Evolutionary conservation across 2,888 invertebrate species (phyloP), one percentile per base, ranked within the genome.

Genomic region (Lepidocyrtinus sp.): DNA sequence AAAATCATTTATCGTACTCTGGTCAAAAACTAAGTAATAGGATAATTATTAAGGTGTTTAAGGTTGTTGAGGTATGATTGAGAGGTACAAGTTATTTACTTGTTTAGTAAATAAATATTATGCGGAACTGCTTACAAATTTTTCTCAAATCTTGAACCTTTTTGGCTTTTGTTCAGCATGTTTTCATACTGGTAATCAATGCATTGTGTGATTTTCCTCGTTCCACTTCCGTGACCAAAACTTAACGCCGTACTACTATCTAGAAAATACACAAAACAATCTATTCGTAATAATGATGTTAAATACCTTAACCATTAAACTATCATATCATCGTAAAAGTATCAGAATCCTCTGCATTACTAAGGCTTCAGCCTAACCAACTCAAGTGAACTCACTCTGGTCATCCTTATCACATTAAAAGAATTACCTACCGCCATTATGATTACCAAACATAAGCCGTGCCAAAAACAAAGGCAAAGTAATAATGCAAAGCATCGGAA

Each of bases 191-290:
- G n/a, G n/a, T n/a, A n/a, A 50, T 50, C 50, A 50, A 50, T n/a
- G n/a, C 50, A 59, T 36, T 25, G 61, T 74, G 74, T 65, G 71
- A 76, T 76, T 76, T 71, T 76, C 76, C 76, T 76, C 76, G 76
- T 76, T 65, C 76, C 76, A 76, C 70, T 76, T 76, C 76, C 76
- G 64, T 65, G 22, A 71, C 75, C 27, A 22, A 22, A 68, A n/a
- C 46, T 45, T 15, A 17, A 68, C 25, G 50, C 50, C 50, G 17
- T 7, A 50, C 50, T 50, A 12, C 50, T 36, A 12, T n/a, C 50
- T 50, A 50, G 5, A n/a, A n/a, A n/a, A n/a, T n/a, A n/a, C n/a
- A n/a, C n/a, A n/a, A n/a, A n/a, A n/a, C n/a, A n/a, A 36, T 36
- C 36, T 50, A 50, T n/a, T 50, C 50, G 2, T 50, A 50, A 50